Base-by-base conservation (phyloP, 2,888 invertebrate genomes). In the Hydraecia micacea region DNA sequence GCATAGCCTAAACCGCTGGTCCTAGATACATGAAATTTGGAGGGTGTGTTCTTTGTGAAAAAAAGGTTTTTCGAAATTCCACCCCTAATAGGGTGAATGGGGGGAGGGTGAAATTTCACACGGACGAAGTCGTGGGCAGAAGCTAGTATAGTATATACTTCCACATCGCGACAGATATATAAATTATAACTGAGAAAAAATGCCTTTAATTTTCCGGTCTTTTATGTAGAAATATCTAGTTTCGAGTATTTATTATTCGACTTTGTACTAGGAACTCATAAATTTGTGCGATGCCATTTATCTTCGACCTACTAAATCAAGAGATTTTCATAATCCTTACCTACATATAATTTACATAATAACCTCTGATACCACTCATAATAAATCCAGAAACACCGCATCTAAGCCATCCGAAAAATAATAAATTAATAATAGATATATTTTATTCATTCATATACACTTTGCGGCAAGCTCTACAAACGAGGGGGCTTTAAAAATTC, bases 401-500 rank as follows among this genome's bases (percentile, higher is more conserved):
- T 15, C 25, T 39, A 79, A 79, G 62, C 67, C 55, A 11, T 36
- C 55, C 73, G n/a, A 39, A 84, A 84, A 85, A 86, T 69, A 75
- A 69, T 85, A 82, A 65, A 79, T 86, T 69, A 73, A 66, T 75
- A 63, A 68, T n/a, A 70, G 11, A 60, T 71, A 81, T 85, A 55
- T 55, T 25, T 55, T 55, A 58, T 77, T 81, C 79, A 84, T 87
- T 87, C 85, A 84, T 86, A 76, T 70, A 78, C 69, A 79, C 79
- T 81, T 81, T 79, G 81, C 58, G 81, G 80, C 39, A 73, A 66
- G 62, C 72, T 80, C 70, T 63, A 76, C 60, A 73, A 72, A 77
- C 65, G 69, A 77, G 81, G 73, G 55, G 70, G 75, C 60, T 86
- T 87, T 86, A 81, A 85, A 87, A 83, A 87, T 83, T 86, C 83